A percentile compares a stretch with the other conserved stretches of the same genome.
phyloP scores from a whole-genome alignment of 1,140 invertebrate species.

The Cylas formicarius region DNA sequence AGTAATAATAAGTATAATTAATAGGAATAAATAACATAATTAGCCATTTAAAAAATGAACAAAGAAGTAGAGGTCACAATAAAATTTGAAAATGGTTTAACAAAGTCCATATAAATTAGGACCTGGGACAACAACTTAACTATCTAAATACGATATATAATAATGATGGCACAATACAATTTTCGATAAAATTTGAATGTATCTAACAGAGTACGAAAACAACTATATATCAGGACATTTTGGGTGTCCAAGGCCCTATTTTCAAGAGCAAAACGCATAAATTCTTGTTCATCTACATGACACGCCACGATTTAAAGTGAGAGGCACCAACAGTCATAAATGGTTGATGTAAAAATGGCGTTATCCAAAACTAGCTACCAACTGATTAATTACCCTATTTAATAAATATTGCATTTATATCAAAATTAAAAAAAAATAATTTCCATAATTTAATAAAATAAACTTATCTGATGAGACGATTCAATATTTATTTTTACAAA shows the following conservation, averaged over 20 bases:
- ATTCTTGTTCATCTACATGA: conserved; percentile 3
- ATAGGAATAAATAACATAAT: conserved; percentile 33
- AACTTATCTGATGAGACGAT: too few relatives aligned
- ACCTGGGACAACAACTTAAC: conserved; percentile 18
- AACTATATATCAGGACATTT: background rate
- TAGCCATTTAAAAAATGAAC: conserved; percentile 31
- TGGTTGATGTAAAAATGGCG: conserved; percentile 37
- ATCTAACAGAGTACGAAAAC: conserved; percentile 7
- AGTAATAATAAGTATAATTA: conserved; percentile 23
- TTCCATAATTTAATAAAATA: too few relatives aligned
- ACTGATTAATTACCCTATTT: too few relatives aligned
- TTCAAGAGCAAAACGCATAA: conserved; percentile 9
- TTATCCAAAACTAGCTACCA: conserved; percentile 27
- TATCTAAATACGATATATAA: conserved; percentile 4
- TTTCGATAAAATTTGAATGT: conserved; percentile 12
- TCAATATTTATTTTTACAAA: too few relatives aligned
- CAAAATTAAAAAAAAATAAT: too few relatives aligned
- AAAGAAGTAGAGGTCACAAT: conserved; percentile 6
- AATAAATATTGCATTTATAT: too few relatives aligned
- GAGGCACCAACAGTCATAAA: conserved; percentile 34
- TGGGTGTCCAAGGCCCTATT: conserved; percentile 19
- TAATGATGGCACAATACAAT: conserved; percentile 18
- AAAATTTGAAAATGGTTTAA: conserved; percentile 18
- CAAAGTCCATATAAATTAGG: conserved; percentile 16
- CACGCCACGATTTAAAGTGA: conserved; percentile 27